Base-by-base conservation (phyloP, 2,888 invertebrate species). In the Pharmacophagus antenor region DNA sequence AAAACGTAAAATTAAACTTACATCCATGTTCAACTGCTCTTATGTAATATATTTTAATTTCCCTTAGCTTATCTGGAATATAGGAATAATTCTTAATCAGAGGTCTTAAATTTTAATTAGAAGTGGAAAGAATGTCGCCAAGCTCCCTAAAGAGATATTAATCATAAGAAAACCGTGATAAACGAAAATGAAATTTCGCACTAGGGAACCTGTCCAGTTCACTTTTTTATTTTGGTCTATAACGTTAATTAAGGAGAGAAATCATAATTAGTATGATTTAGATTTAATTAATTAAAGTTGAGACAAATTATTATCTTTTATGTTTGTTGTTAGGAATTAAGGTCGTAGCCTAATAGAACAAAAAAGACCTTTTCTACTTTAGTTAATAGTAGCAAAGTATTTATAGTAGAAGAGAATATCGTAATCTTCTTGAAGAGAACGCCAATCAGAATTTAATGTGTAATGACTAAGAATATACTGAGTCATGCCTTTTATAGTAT, bases 51-150 rank as follows among this genome's bases (percentile, higher is more conserved):
- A n/a, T 37, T 37, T 2, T 6, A 37, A 37, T 37, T n/a, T 37
- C 37, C 37, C 4, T 37, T n/a, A 37, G 15, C n/a, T n/a, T n/a
- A 37, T n/a, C 37, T n/a, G n/a, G n/a, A n/a, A n/a, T n/a, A n/a
- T n/a, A 37, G 37, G 37, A 37, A n/a, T 37, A 37, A 37, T 37
- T 37, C 37, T 37, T 37, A 44, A 44, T 17, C 42, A 44, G 18
- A 44, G 18, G 18, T 44, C 42, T 44, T 44, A 44, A 42, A 44
- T 44, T 44, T 20, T 44, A 44, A 44, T 44, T 44, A 44, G 42
- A 44, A 44, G 18, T 17, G 10, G 42, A 18, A 44, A 44, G 42
- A 44, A 44, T n/a, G 42, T 44, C 42, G 18, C 42, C 10, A n/a
- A 44, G 42, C 18, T 17, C 18, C 42, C 18, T 4, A 8, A 18